Conservation (phyloP, 2,113 vertebrate species). For the Aegotheles bennettii region DNA sequence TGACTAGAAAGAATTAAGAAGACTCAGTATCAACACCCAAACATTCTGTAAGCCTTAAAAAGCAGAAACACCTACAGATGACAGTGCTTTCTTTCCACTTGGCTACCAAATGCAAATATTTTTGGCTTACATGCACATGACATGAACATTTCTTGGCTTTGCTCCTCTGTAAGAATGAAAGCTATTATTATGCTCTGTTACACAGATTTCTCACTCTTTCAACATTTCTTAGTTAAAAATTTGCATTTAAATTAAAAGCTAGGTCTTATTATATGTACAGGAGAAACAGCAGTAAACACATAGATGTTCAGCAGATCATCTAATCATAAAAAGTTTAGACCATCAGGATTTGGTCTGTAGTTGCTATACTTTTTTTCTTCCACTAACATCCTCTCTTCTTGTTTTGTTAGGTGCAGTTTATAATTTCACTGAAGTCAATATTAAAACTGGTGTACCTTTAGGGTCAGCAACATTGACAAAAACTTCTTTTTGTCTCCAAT, state of each 20-base stretch:
- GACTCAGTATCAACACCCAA: neutral
- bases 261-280: neutral
- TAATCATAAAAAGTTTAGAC: neutral
- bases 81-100: neutral
- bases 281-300: neutral
- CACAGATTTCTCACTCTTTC: neutral
- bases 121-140: neutral
- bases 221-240: neutral
- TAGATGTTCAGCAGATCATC: neutral
- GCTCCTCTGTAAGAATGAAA: neutral
- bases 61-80: neutral
- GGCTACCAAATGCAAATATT: neutral
- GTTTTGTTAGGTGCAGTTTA: neutral
- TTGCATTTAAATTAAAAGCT: neutral
- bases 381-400: neutral
- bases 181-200: neutral
- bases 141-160: neutral
- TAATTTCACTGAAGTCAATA: neutral
- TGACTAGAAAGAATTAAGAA: neutral
- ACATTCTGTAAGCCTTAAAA: neutral
- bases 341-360: neutral
- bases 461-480: constrained; percentile 84
- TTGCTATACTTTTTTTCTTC: neutral
- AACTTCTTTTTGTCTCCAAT: constrained; percentile 86
- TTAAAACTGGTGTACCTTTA: constrained; percentile 75